Evolutionary conservation across 2,113 vertebrate genomes (phyloP), one percentile per base, ranked within the genome.

Genomic region (Carassius auratus): DNA sequence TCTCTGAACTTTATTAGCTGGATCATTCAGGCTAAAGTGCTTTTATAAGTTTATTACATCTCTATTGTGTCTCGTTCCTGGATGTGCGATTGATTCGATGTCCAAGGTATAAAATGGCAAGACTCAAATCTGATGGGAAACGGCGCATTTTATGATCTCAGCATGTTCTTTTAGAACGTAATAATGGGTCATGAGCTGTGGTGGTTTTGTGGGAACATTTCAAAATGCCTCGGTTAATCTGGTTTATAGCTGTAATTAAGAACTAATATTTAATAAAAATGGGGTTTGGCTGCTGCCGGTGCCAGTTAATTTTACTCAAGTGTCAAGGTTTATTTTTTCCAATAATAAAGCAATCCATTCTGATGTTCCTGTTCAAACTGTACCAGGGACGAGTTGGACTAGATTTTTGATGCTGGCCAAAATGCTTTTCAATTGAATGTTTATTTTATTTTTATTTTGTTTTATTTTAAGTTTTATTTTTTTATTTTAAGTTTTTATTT

Each of bases 181-280:
- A 73, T 73, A 73, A 36, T 13, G 36, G 9, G 9, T 73, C 69
- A 38, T 73, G 69, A 73, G 69, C 36, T 45, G 33, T 36, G 69
- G 33, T 6, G 19, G 1, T n/a, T 38, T 42, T 3, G 19, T 73
- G 69, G 36, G 69, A 73, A 73, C 69, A 73, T 73, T 45, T 45
- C 30, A 6, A 36, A 45, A 45, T 21, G 69, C 15, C 64, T 73
- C 17, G 8, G 8, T 5, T 45, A 17, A 36, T 33, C 30, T 8
- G 14, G 42, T 73, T 42, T 42, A 73, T 73, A 73, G 42, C 33
- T 42, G 36, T 73, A 21, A 45, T 73, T 10, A n/a, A 73, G 42
- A n/a, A 73, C 1, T n/a, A 73, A 73, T 45, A 21, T 73, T 73
- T 45, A 73, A 73, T 45, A 45, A 73, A 73, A 73, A n/a, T 19